Conservation (phyloP, 2,888 invertebrate species). For the Muscina levida region DNA sequence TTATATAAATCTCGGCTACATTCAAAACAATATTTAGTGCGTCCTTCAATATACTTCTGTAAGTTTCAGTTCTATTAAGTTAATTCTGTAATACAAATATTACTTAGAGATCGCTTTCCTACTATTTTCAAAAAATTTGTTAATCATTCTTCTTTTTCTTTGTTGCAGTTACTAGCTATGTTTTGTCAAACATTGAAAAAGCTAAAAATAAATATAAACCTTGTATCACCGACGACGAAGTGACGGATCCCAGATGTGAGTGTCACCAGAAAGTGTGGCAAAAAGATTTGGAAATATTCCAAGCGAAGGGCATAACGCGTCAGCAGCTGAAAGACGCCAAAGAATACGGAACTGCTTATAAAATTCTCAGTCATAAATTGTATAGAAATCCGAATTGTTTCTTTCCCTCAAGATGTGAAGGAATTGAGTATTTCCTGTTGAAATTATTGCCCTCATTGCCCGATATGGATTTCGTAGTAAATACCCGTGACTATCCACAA, state of each 20-base stretch:
- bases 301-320: slow-evolving; percentile 85
- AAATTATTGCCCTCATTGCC: slow-evolving; percentile 86
- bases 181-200: slow-evolving; percentile 80
- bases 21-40: no score
- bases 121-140: no score
- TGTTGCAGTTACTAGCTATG: neutral
- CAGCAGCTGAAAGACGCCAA: slow-evolving; percentile 83
- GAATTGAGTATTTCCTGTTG: slow-evolving; percentile 93
- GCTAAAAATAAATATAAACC: slow-evolving; percentile 81
- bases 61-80: no score
- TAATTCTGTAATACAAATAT: no score
- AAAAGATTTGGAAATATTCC: slow-evolving; percentile 86
- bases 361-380: slow-evolving; percentile 89
- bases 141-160: neutral
- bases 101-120: neutral
- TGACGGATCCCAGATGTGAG: slow-evolving; percentile 81
- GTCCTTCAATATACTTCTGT: no score
- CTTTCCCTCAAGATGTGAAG: slow-evolving; percentile 95
- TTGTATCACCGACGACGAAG: slow-evolving; percentile 79
- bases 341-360: slow-evolving; percentile 87
- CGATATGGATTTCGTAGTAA: slow-evolving; percentile 92
- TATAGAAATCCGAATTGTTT: slow-evolving; percentile 92
- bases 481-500: slow-evolving; percentile 97
- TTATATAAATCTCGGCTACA: no score
- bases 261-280: slow-evolving; percentile 85